Evolutionary conservation across 2,888 invertebrate genomes (phyloP), one percentile per base, ranked within the genome.

Genomic region (Stenotaenia linearis): DNA sequence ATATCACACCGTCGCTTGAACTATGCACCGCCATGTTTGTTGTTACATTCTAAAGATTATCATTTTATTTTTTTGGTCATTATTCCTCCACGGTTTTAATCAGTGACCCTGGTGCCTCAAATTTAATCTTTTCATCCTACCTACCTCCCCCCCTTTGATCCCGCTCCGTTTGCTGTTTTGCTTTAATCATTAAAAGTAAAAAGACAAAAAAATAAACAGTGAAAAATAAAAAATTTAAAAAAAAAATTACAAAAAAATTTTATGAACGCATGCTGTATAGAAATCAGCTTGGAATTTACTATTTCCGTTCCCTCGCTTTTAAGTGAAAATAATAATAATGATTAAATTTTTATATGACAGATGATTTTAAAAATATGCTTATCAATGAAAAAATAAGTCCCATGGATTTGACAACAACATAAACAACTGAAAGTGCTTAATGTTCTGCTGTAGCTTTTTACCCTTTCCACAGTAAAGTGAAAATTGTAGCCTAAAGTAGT

Each of bases 1-100:
- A 75, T 37, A 75, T 75, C 76, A 75, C 76, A 75, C 76, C 76
- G 76, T 75, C 76, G 76, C 76, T 75, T 75, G 35, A 75, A 32
- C 76, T 75, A 75, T 75, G 76, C 76, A 75, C 76, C 35, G 69
- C 69, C 76, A 37, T 75, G 76, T 37, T 32, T 37, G 76, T 75
- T 32, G 76, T 37, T 37, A 50, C 18, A 50, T 50, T 50, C 50
- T 50, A 50, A 69, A 69, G 69, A 69, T 69, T 69, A 28, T 69
- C 0, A 28, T 69, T 75, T 37, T 75, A 23, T 75, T 37, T 37
- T 75, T 74, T 23, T 10, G 23, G 25, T 37, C 76, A 75, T 30
- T 32, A 23, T 23, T 75, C 76, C 35, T 75, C 76, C 76, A 75
- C 76, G 76, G 35, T 75, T 75, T 75, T 32, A 69, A 69, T 40